Evolutionary conservation across 1,140 invertebrate species (phyloP), one percentile per base, ranked within the genome.

Genomic region (Zaprionus davidi): DNA sequence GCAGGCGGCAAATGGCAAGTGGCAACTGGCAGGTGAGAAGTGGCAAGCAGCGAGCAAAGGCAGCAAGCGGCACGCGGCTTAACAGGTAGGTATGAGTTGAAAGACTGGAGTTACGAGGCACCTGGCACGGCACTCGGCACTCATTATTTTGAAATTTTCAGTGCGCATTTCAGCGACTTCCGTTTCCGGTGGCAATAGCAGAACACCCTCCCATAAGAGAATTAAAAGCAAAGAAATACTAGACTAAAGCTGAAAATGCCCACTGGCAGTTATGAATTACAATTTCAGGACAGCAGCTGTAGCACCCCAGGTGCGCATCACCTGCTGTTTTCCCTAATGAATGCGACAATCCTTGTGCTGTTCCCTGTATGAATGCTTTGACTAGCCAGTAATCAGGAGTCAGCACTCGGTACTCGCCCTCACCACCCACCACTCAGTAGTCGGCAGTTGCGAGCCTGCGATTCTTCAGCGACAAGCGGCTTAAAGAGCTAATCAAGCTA

Each of bases 141-240:
- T 88, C 85, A 88, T 88, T 88, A 88, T 88, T 90, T 88, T 88
- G 85, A 88, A 90, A 90, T 88, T 88, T 88, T 85, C 83, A 88
- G 85, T 78, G 76, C 85, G 76, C 85, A 76, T 90, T 88, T 84
- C 85, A 90, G 81, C 72, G 85, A 87, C 72, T 90, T 84, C 85
- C 84, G 85, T 51, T 83, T 88, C 84, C 84, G 78, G 53, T 63
- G 70, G 71, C 71, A 67, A 64, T 49, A 74, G 71, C 58, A 55
- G 44, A 53, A 38, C 44, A 22, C 20, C 69, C 66, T 56, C 76
- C 79, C 66, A 53, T 51, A 64, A 78, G 55, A 69, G 71, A 59
- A 75, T 75, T 65, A 75, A 75, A 69, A 41, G 76, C 51, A 68
- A 77, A 78, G 76, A 78, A 74, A 78, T 64, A 53, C 71, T 65